Base-by-base conservation (phyloP, 2,797 vertebrate genomes). In the Labeo calbasu region DNA sequence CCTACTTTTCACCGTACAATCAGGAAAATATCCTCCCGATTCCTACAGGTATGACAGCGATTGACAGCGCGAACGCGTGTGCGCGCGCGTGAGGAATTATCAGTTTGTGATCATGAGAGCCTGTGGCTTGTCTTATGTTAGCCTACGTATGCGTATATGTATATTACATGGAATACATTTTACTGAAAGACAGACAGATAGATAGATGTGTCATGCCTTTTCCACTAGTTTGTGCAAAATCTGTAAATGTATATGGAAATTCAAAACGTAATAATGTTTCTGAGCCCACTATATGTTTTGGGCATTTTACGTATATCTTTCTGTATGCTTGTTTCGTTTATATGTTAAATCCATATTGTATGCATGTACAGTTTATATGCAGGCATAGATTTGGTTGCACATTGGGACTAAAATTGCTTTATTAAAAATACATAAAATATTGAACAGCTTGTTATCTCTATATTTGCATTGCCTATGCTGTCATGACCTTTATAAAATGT, bases 31-130 rank as follows among this genome's bases (percentile, higher is more conserved):
- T 80, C n/a, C 55, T 88, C 1, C 84, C 81, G 25, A 23, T 80
- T 55, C 40, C 79, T 28, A 77, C 86, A 86, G 86, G 88, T 89
- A 83, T 57, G 69, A 70, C 1, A 55, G 59, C 53, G 46, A 63
- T 12, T 12, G 51, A 66, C 63, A 17, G n/a, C 51, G 66, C 46
- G 25, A 73, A 46, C 46, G 6, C 48, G 57, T 82, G 79, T n/a
- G 73, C 21, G 32, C 19, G 25, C 17, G 19, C 15, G 25, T 51
- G 69, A 57, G 55, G 8, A 7, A 14, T 46, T n/a, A 48, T 53
- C 14, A 40, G 2, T 55, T 50, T 19, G 36, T 28, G 17, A 28
- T 51, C 13, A 12, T 46, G 43, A 13, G 46, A n/a, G 51, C 32
- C 14, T 5, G 40, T 51, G 55, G 14, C 68, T 40, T 77, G 57